Conservation (phyloP, 2,888 invertebrate species). For the Rhagonycha fulva region DNA sequence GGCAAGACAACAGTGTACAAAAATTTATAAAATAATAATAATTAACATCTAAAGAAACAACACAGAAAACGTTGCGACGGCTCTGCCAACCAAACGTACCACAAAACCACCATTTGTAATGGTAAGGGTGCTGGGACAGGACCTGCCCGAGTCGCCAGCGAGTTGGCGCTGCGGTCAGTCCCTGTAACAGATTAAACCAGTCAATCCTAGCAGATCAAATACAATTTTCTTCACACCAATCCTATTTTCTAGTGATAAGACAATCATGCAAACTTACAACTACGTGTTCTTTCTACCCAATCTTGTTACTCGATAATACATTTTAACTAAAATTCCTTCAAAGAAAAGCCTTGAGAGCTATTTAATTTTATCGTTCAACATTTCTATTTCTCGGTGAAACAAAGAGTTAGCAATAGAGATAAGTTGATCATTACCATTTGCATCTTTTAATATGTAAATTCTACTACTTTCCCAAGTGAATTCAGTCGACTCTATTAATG, state of each 20-base stretch:
- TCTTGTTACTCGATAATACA: not conserved
- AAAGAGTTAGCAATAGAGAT: slow-evolving; percentile 7
- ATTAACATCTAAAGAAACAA: slow-evolving; percentile 25
- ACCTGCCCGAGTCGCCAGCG: slow-evolving; percentile 55
- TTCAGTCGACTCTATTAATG: slow-evolving; percentile 10
- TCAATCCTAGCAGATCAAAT: slow-evolving; percentile 35
- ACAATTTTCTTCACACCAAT: not conserved
- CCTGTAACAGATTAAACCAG: slow-evolving; percentile 55
- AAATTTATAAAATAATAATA: slow-evolving; percentile 31
- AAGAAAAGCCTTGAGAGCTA: not conserved
- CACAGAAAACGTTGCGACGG: slow-evolving; percentile 26
- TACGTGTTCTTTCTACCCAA: not conserved
- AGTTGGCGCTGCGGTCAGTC: slow-evolving; percentile 57
- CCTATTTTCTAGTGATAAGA: not conserved
- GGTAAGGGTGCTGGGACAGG: slow-evolving; percentile 48
- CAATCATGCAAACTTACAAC: not conserved
- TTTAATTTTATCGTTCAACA: not conserved
- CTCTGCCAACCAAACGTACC: slow-evolving; percentile 50
- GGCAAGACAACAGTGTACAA: slow-evolving; percentile 41
- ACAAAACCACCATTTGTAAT: slow-evolving; percentile 56
- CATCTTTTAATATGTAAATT: slow-evolving; percentile 18
- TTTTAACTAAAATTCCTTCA: not conserved
- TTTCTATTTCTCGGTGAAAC: not conserved
- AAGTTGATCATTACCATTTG: slow-evolving; percentile 19
- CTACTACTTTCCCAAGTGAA: slow-evolving; percentile 17